These are phyloP conservation scores for Phaedon cochleariae DNA, from an alignment of 2,888 invertebrate species.

Conservation along the genomic window DNA sequence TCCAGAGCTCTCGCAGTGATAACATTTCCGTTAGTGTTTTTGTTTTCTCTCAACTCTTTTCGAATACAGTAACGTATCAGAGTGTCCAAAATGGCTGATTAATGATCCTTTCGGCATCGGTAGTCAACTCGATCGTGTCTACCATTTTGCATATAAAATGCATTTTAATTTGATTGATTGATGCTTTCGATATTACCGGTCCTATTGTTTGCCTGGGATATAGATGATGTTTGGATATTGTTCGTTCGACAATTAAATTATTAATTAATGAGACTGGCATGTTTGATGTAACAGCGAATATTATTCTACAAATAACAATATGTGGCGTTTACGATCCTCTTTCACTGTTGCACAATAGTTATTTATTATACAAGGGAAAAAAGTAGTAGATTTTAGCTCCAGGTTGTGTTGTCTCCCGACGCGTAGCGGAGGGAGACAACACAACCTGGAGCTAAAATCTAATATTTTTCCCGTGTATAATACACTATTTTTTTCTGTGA, in stretches of 20 bases:
- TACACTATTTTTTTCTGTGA: no score
- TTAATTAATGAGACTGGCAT: neutral
- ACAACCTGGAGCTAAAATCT: no score
- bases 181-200: slow-evolving; percentile 3
- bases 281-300: neutral
- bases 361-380: no score
- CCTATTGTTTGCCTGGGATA: slow-evolving; percentile 8
- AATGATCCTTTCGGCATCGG: slow-evolving; percentile 4
- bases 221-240: neutral
- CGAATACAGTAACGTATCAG: slow-evolving; percentile 1
- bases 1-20: neutral
- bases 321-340: no score
- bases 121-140: slow-evolving; percentile 9
- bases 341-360: no score
- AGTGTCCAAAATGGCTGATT: slow-evolving; percentile 13
- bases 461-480: no score
- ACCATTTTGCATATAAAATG: slow-evolving; percentile 17
- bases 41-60: slow-evolving; percentile 12
- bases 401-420: no score
- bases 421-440: no score
- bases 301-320: neutral
- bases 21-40: slow-evolving; percentile 5
- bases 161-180: slow-evolving; percentile 17
- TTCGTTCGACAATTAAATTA: neutral
- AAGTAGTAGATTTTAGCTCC: no score